Percentiles rank a stretch among this genome's conserved stretches.
phyloP scores from a whole-genome alignment of 2,888 invertebrate genomes.

The Drosophila planitibia region DNA sequence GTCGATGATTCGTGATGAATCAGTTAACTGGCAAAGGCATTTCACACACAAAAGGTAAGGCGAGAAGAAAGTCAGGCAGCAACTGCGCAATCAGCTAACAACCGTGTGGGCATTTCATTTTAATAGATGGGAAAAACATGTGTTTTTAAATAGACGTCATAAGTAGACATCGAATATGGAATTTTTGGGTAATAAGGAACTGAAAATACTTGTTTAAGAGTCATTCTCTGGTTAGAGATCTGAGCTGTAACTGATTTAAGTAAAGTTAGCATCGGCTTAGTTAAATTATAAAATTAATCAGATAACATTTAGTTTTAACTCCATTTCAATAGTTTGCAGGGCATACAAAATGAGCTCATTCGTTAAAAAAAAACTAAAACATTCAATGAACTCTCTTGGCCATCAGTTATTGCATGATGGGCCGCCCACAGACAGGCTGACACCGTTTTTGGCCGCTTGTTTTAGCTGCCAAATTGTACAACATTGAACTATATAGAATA shows the following conservation, averaged over 20 bases:
- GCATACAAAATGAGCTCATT: conserved; percentile 31
- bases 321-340: neutral
- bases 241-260: neutral
- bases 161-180: neutral
- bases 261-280: neutral
- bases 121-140: neutral
- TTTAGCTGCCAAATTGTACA: conserved; percentile 49
- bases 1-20: conserved; percentile 69
- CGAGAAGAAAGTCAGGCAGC: conserved; percentile 38
- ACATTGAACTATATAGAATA: conserved; percentile 75
- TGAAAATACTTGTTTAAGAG: neutral
- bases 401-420: conserved; percentile 11
- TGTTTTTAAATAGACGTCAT: neutral
- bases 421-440: conserved; percentile 53
- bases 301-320: too few species aligned
- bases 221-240: neutral
- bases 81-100: conserved; percentile 20
- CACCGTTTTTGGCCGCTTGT: conserved; percentile 26
- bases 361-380: neutral
- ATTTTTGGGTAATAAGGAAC: neutral
- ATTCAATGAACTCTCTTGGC: conserved; percentile 56
- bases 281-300: neutral
- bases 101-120: neutral
- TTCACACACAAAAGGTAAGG: conserved; percentile 11
- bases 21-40: conserved; percentile 34